Evolutionary conservation across 2,888 invertebrate species (phyloP), one percentile per base, ranked within the genome.

Genomic region (Drosophila lacicola): DNA sequence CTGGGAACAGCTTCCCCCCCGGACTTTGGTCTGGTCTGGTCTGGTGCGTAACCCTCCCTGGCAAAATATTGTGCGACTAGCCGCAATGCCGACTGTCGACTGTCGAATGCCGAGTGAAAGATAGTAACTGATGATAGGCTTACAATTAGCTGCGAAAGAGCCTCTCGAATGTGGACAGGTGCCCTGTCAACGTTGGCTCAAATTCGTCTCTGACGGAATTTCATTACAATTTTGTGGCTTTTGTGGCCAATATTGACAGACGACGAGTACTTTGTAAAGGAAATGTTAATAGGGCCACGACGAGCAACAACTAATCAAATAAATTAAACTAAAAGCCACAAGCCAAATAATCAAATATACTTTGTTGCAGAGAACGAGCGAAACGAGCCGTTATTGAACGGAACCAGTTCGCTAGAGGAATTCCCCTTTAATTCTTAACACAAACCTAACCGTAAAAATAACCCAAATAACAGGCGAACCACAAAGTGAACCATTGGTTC

Each of bases 221-320:
- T 67, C 63, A 72, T 70, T 69, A 49, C 34, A 56, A 57, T 72
- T 64, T 67, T 63, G 67, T 45, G 42, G 58, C 34, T 50, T 42
- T 17, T 17, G 17, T 29, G 41, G 71, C 58, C 70, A 78, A 82
- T 85, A 85, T 84, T 84, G 80, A 70, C 84, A 62, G 42, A 67
- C 64, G 39, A 41, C 34, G 25, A 45, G 51, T 34, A 25, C 64
- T 63, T 63, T 10, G 17, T 45, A 10, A 34, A 64, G 25, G 63
- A 14, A 66, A 76, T 84, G 80, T 82, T 84, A 84, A 84, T 86
- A 78, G 78, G 53, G 13, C 41, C 4, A 57, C 65, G 9, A 57
- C 65, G 51, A 50, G 17, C 29, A 37, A 11, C 8, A 42, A 19
- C 19, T 29, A 34, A 36, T 47, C 41, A 46, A 36, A 21, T 21